Base-by-base conservation (phyloP, 2,113 vertebrate species). In the Leucosticte australis region DNA sequence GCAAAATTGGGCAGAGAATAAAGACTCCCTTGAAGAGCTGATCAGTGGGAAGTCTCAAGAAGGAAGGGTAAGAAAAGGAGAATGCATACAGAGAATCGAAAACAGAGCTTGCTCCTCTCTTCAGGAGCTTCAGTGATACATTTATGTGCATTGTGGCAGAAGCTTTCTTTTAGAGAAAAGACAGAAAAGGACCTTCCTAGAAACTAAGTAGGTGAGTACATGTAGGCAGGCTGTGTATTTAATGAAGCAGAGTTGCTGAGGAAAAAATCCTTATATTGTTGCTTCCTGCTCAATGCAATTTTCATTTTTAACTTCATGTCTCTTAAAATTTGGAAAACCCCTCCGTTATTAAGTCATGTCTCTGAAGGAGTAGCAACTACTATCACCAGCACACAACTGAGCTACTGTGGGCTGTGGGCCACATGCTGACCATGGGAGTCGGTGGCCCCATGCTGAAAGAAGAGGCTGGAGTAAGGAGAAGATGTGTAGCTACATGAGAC, bases 1-100 rank as follows among this genome's bases (percentile, higher is more conserved):
- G 73, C 82, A 90, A 91, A 92, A 87, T 63, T 96, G 76, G 59
- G 65, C 56, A 90, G 83, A 90, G 87, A 91, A 67, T 86, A 89
- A 91, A 82, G 41, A 62, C 42, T 87, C 56, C 67, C 70, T 77
- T 86, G 71, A 94, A 92, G 68, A 90, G 49, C 49, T 77, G 42
- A 93, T 94, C 62, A 78, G 84, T 0, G 0, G 74, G 93, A 91
- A 84, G 90, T 79, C 69, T 87, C 41, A 42, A 69, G 87, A 81
- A 85, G n/a, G 37, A n/a, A 80, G 9, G 14, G 15, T 46, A 89
- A 41, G 57, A 87, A 91, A 71, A 78, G 41, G 52, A 89, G 39
- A 84, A 81, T 35, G 33, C 44, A 70, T 41, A 39, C 1, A 0
- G 33, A 73, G 27, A 35, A 67, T 4, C 0, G 5, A 91, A 65